These are phyloP conservation scores for Cartodere bifasciata DNA, from an alignment of 2,888 invertebrate genomes.

Conservation along the genomic window DNA sequence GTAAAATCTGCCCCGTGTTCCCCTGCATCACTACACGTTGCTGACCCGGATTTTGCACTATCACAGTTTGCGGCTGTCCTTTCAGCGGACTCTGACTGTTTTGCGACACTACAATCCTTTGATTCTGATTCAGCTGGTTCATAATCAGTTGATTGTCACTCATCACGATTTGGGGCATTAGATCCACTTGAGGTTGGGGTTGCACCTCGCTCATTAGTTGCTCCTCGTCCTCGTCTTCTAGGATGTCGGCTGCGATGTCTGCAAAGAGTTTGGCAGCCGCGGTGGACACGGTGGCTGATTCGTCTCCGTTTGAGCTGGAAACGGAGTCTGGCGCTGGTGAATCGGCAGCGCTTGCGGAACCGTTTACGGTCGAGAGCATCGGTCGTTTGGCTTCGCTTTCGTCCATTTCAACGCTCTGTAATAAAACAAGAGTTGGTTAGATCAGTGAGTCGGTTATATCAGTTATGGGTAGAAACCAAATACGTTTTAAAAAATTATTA, in stretches of 20 bases:
- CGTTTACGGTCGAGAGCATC: conserved; percentile 25
- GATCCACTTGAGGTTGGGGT: conserved; percentile 13
- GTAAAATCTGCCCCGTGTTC: conserved; percentile 28
- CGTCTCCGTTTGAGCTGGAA: conserved; percentile 37
- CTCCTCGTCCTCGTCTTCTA: conserved; percentile 65
- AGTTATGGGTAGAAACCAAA: too few relatives aligned
- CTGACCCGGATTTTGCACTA: conserved; percentile 31
- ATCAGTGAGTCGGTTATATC: too few relatives aligned
- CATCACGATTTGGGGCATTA: conserved; percentile 27
- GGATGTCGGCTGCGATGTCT: conserved; percentile 69
- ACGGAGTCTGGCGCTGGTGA: conserved; percentile 38
- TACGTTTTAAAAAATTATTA: too few relatives aligned
- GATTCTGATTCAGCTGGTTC: conserved; percentile 37
- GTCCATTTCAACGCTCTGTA: conserved; percentile 31
- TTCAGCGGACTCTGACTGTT: conserved; percentile 21
- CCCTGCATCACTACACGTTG: conserved; percentile 27
- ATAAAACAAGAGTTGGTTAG: too few relatives aligned
- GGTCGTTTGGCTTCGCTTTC: conserved; percentile 37
- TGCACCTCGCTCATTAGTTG: conserved; percentile 31
- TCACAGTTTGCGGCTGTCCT: conserved; percentile 29
- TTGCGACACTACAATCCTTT: conserved; percentile 41
- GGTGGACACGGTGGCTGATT: conserved; percentile 59
- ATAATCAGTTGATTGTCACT: conserved; percentile 32
- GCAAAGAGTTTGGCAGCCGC: conserved; percentile 79
- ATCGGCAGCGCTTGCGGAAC: conserved; percentile 30